Percentiles rank a stretch among this genome's conserved stretches.
phyloP scores from a whole-genome alignment of 2,888 invertebrate genomes.

The Hydropsyche betteni region DNA sequence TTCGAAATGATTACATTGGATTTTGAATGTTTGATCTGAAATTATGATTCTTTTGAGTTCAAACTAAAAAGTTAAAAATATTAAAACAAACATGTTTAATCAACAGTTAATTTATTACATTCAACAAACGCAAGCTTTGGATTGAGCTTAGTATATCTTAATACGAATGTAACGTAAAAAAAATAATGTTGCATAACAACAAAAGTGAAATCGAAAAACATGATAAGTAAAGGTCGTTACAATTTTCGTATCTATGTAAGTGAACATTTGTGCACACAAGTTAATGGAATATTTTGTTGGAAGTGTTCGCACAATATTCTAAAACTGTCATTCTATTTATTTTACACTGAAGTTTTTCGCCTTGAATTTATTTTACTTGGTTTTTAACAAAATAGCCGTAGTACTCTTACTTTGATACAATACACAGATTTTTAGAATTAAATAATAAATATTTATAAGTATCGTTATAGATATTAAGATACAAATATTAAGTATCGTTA shows the following conservation, averaged over 20 bases:
- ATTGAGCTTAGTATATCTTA: not conserved
- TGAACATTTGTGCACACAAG: constrained; percentile 15
- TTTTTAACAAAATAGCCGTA: not conserved
- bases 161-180: constrained; percentile 2
- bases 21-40: too few species aligned
- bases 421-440: too few species aligned
- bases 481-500: too few species aligned
- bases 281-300: not conserved
- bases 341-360: not conserved
- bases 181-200: not conserved
- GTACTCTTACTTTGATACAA: not conserved
- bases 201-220: constrained; percentile 8
- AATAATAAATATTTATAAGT: not conserved
- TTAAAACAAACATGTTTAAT: not conserved
- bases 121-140: too few species aligned
- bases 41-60: not conserved
- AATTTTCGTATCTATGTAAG: not conserved
- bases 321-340: not conserved
- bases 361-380: not conserved
- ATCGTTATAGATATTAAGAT: too few species aligned
- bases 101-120: not conserved
- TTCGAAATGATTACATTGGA: too few species aligned
- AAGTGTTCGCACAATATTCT: too few species aligned
- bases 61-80: not conserved
- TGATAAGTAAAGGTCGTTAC: constrained; percentile 21